These are phyloP conservation scores for Priocnemis perturbator DNA, from an alignment of 2,888 invertebrate species.

Conservation along the genomic window DNA sequence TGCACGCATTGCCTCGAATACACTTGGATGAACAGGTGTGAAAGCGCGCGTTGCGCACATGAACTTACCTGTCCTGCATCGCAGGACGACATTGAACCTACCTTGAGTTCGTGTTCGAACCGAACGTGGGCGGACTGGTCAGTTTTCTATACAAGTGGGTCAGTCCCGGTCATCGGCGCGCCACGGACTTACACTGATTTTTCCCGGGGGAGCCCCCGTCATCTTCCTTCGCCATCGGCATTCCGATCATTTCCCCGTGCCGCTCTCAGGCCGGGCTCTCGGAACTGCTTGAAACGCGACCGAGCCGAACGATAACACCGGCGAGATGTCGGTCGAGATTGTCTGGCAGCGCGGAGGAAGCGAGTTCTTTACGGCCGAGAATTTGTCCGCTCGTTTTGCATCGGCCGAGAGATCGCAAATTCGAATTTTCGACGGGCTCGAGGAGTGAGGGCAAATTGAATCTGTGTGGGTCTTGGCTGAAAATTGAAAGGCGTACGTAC, in stretches of 20 bases:
- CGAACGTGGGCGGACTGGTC: constrained; percentile 72
- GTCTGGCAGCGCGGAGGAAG: no score
- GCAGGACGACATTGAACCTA: constrained; percentile 70
- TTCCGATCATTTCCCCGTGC: constrained; percentile 14
- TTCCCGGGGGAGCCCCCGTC: constrained; percentile 36
- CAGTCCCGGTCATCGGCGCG: constrained; percentile 64
- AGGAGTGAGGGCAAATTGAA: no score
- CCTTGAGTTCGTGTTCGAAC: constrained; percentile 62
- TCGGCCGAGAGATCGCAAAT: no score
- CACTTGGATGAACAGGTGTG: background rate
- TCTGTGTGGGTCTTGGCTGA: no score
- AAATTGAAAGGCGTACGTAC: no score
- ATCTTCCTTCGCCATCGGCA: constrained; percentile 15
- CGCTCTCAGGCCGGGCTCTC: background rate
- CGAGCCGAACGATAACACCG: background rate
- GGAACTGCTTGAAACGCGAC: no score
- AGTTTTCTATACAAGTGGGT: constrained; percentile 68
- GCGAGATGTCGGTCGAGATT: background rate
- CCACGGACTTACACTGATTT: constrained; percentile 49
- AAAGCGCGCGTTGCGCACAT: constrained; percentile 7
- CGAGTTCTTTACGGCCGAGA: no score
- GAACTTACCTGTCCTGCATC: constrained; percentile 25
- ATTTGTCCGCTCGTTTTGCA: no score
- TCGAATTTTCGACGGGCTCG: no score
- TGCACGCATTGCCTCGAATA: background rate